These are phyloP conservation scores for Gasterosteus nipponicus DNA, from an alignment of 2,113 vertebrate genomes.

Conservation along the genomic window DNA sequence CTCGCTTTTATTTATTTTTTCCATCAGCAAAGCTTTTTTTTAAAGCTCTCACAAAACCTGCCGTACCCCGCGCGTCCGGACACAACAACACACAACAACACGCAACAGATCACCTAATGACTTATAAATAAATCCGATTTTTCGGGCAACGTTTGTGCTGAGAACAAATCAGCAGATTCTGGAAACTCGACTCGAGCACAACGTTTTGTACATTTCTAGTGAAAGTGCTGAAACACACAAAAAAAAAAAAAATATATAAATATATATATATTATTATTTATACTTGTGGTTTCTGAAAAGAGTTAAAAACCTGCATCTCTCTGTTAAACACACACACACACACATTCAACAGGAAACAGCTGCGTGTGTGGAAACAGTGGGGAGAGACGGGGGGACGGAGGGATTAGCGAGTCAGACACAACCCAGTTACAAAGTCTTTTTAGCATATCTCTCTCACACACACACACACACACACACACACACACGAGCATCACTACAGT, in stretches of 20 bases:
- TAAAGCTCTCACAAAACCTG: neutral
- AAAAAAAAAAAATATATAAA: no score
- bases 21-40: neutral
- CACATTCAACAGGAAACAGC: slow-evolving; percentile 75
- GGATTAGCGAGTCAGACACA: slow-evolving; percentile 60
- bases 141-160: neutral
- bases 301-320: slow-evolving; percentile 33
- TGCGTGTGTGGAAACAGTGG: slow-evolving; percentile 72
- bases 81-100: neutral
- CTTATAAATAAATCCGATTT: neutral
- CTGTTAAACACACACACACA: slow-evolving; percentile 47
- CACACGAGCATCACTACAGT: neutral
- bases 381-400: slow-evolving; percentile 59
- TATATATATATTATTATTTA: neutral
- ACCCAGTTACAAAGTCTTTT: slow-evolving; percentile 47
- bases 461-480: slow-evolving; percentile 25
- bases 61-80: neutral
- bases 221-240: slow-evolving; percentile 8
- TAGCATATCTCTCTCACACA: slow-evolving; percentile 9
- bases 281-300: slow-evolving; percentile 10
- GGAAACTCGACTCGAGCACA: slow-evolving; percentile 23
- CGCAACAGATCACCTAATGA: neutral
- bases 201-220: neutral
- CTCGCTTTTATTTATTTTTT: neutral
- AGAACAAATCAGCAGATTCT: slow-evolving; percentile 14